These are phyloP conservation scores for Sander vitreus DNA, from an alignment of 2,113 vertebrate genomes.

Conservation along the genomic window DNA sequence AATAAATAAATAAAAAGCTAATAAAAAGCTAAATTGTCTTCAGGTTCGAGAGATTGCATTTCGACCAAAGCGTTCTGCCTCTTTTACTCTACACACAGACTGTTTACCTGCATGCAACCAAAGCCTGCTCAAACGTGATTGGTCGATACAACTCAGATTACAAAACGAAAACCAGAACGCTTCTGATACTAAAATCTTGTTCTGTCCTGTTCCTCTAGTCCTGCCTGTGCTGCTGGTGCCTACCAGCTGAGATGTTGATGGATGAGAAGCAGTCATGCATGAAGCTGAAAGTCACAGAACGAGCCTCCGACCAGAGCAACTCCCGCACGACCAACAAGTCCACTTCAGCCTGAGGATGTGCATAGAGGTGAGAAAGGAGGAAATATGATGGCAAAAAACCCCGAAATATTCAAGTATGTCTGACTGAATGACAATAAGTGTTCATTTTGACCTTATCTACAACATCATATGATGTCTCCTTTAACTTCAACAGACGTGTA, in stretches of 20 bases:
- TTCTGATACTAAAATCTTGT: too few species aligned
- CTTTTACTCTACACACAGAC: too few species aligned
- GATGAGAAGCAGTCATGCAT: conserved; percentile 95
- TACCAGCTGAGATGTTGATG: conserved; percentile 91
- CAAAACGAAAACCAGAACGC: too few species aligned
- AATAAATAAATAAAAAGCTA: too few species aligned
- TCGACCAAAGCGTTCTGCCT: too few species aligned
- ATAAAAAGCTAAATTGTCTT: too few species aligned
- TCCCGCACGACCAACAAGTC: conserved; percentile 94
- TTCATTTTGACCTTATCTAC: not conserved
- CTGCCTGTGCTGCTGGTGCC: conserved; percentile 95
- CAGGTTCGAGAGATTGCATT: too few species aligned
- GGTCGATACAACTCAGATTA: too few species aligned
- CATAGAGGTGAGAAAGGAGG: not conserved
- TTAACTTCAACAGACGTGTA: not conserved
- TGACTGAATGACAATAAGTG: conserved; percentile 6
- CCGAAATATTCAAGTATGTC: conserved; percentile 1
- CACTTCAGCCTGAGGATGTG: conserved; percentile 85
- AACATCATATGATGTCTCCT: conserved; percentile 12
- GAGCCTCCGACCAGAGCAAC: conserved; percentile 91
- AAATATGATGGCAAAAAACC: not conserved
- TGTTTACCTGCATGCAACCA: too few species aligned
- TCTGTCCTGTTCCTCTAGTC: conserved; percentile 83
- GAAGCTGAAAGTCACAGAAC: conserved; percentile 94
- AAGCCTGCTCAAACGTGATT: too few species aligned